A percentile compares a stretch with the other conserved stretches of the same genome.
Conservation (phyloP, 2,888 invertebrate genomes). For the Nineta flava region DNA sequence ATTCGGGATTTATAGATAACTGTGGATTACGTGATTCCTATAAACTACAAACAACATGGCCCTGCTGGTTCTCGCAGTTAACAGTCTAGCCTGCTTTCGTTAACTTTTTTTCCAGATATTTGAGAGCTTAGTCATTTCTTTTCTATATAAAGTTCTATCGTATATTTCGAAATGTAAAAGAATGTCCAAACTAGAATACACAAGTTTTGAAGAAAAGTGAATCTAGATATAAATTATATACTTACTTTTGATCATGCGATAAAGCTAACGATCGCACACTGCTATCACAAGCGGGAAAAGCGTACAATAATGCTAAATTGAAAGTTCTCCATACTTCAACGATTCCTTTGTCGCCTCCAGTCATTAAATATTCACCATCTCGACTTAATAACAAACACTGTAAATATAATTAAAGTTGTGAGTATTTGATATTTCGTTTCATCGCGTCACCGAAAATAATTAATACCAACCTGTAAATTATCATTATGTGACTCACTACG, state of each 20-base stretch:
- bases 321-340: constrained; percentile 98
- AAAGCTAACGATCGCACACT: constrained; percentile 87
- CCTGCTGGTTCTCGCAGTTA: no score
- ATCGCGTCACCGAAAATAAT: neutral
- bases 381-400: constrained; percentile 86
- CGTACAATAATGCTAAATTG: constrained; percentile 91
- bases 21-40: no score
- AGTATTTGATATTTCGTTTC: neutral
- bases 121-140: no score
- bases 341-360: constrained; percentile 91
- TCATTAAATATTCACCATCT: constrained; percentile 97
- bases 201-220: constrained; percentile 1
- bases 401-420: constrained; percentile 9
- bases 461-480: constrained; percentile 64
- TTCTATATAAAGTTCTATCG: no score
- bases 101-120: no score
- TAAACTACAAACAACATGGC: no score
- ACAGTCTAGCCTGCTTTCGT: no score
- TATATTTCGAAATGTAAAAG: no score
- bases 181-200: neutral
- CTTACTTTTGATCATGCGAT: constrained; percentile 96
- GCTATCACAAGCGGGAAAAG: constrained; percentile 94
- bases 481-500: constrained; percentile 87
- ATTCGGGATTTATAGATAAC: no score
- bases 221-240: constrained; percentile 11